Evolutionary conservation across 2,888 invertebrate genomes (phyloP), one percentile per base, ranked within the genome.

Genomic region (Scotopteryx bipunctaria): DNA sequence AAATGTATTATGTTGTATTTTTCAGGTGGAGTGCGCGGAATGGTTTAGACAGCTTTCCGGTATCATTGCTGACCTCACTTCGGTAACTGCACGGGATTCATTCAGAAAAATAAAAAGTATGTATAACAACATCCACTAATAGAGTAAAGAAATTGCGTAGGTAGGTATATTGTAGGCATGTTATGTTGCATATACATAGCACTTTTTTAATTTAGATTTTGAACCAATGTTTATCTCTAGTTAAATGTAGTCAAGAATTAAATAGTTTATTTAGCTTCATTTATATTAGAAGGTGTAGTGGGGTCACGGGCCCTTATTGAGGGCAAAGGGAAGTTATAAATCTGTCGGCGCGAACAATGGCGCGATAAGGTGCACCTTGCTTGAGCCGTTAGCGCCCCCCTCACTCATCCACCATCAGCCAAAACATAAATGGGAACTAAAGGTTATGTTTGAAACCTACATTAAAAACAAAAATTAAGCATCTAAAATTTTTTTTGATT

Each of bases 251-350:
- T 13, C 15, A 19, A 31, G 14, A 41, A 9, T 11, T 40, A n/a
- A 9, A 36, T 36, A 35, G 44, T 43, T 51, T 47, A 48, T 52
- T 60, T 49, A 42, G 29, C 16, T 50, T 41, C 51, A 45, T 49
- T 52, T n/a, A n/a, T n/a, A n/a, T n/a, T 49, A 78, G 67, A 71
- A 77, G 74, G 78, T 73, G 72, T 64, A 63, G 64, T 55, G 79
- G 78, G 86, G 84, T 89, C 86, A 81, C 80, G 83, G 82, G 85
- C 87, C 90, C 89, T 89, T 88, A 89, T 90, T 86, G 83, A 84
- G 91, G 89, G 78, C 90, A 87, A 88, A 84, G 85, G 91, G 91
- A 91, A 90, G 88, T 83, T 83, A 86, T 91, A 90, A 90, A 90
- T 88, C 89, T 89, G 86, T 87, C 84, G 85, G 78, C 79, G 83